phyloP scores from a whole-genome alignment of 2,888 invertebrate genomes.

The Polydrusus pterygomalis region DNA sequence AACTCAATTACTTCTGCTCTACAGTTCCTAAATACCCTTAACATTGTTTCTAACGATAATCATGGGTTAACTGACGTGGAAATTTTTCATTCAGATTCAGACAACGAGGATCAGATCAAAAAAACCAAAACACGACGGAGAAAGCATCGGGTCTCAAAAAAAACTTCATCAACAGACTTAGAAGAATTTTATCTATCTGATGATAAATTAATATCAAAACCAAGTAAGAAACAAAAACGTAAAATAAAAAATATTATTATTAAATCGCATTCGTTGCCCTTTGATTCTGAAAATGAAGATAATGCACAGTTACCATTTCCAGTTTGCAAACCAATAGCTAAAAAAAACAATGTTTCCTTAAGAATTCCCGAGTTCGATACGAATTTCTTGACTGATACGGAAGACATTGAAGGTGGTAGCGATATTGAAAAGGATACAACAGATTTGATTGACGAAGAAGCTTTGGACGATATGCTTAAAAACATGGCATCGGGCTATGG shows the following conservation, averaged over 20 bases:
- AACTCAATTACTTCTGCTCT: background rate
- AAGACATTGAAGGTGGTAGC: slow-evolving; percentile 70
- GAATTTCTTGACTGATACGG: slow-evolving; percentile 68
- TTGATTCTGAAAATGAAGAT: slow-evolving; percentile 64
- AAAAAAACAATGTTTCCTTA: slow-evolving; percentile 56
- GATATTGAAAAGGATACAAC: slow-evolving; percentile 60
- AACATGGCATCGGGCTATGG: slow-evolving; percentile 61
- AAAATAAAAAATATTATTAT: slow-evolving; percentile 5
- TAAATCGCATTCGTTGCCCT: slow-evolving; percentile 36
- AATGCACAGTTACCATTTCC: slow-evolving; percentile 59
- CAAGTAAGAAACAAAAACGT: slow-evolving; percentile 20
- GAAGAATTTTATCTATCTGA: slow-evolving; percentile 66
- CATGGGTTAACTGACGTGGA: slow-evolving; percentile 68
- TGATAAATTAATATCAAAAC: slow-evolving; percentile 53
- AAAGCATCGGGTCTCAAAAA: slow-evolving; percentile 57
- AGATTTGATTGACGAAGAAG: slow-evolving; percentile 52
- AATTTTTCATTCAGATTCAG: slow-evolving; percentile 68
- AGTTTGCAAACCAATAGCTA: slow-evolving; percentile 60
- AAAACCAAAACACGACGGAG: slow-evolving; percentile 60
- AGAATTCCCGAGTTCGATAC: slow-evolving; percentile 61
- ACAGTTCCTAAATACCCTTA: background rate
- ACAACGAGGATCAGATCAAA: slow-evolving; percentile 64
- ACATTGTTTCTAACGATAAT: background rate
- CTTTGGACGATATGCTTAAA: slow-evolving; percentile 59
- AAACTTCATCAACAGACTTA: slow-evolving; percentile 63